These are phyloP conservation scores for Malaclemys terrapin DNA, from an alignment of 2,113 vertebrate species.

Conservation along the genomic window DNA sequence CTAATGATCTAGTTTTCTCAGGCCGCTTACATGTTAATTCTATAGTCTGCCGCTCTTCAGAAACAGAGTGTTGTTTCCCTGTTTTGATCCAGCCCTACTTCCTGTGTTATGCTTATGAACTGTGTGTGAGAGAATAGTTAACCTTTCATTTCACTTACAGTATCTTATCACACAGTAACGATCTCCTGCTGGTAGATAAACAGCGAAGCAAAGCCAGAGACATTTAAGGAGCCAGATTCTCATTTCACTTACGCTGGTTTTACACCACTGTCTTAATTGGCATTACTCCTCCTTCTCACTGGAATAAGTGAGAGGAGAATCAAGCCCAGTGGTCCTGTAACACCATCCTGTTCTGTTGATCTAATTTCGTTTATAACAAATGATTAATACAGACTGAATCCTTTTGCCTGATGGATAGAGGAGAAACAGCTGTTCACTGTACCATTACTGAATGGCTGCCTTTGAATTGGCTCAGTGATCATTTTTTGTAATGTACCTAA, in stretches of 20 bases:
- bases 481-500: not conserved
- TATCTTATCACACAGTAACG: not conserved
- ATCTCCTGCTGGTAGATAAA: constrained; percentile 31
- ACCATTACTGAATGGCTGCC: constrained; percentile 2
- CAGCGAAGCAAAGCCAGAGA: not conserved
- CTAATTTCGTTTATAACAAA: constrained; percentile 23
- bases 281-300: not conserved
- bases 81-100: not conserved
- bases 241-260: not conserved
- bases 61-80: constrained; percentile 15
- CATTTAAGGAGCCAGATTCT: constrained; percentile 17
- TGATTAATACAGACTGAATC: constrained; percentile 17
- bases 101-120: not conserved
- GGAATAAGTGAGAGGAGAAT: not conserved
- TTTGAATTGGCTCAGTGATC: not conserved
- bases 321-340: not conserved
- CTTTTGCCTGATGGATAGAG: not conserved
- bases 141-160: constrained; percentile 28
- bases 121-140: not conserved
- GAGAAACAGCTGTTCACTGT: not conserved
- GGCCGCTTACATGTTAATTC: not conserved
- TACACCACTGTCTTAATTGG: not conserved
- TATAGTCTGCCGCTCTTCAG: constrained; percentile 4
- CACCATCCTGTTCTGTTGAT: not conserved
- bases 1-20: not conserved